A percentile compares a stretch with the other conserved stretches of the same genome.
These are phyloP conservation scores for Teinopalpus imperialis DNA, from an alignment of 2,888 invertebrate species.

Conservation along the genomic window DNA sequence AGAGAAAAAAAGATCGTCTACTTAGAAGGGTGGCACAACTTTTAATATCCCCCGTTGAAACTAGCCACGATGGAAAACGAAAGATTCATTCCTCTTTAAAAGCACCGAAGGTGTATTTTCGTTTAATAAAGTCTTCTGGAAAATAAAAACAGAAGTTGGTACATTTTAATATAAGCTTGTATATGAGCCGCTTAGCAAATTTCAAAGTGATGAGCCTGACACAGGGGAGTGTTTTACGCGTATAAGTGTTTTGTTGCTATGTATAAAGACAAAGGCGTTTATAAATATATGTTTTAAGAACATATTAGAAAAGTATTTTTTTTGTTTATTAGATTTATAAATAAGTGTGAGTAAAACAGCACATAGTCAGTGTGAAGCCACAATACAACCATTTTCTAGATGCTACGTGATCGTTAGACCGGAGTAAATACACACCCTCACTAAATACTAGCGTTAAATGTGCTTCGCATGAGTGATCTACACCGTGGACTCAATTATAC, in stretches of 20 bases:
- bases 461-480: no score
- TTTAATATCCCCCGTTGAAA: constrained; percentile 58
- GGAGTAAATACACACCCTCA: no score
- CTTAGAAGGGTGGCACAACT: constrained; percentile 78
- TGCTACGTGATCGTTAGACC: no score
- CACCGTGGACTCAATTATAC: no score
- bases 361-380: no score
- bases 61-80: constrained; percentile 28
- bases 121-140: constrained; percentile 19
- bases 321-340: no score
- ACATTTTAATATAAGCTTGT: constrained; percentile 58
- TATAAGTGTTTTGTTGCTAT: constrained; percentile 28
- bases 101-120: constrained; percentile 28
- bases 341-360: no score
- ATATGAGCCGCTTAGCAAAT: constrained; percentile 63
- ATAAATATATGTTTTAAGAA: not conserved
- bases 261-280: not conserved
- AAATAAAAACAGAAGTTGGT: constrained; percentile 38
- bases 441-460: no score
- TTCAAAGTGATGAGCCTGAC: constrained; percentile 58
- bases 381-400: no score
- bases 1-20: constrained; percentile 59
- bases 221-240: constrained; percentile 48
- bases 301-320: no score
- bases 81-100: constrained; percentile 31